These are phyloP conservation scores for Haemorhous mexicanus DNA, from an alignment of 2,113 vertebrate genomes.

Conservation along the genomic window DNA sequence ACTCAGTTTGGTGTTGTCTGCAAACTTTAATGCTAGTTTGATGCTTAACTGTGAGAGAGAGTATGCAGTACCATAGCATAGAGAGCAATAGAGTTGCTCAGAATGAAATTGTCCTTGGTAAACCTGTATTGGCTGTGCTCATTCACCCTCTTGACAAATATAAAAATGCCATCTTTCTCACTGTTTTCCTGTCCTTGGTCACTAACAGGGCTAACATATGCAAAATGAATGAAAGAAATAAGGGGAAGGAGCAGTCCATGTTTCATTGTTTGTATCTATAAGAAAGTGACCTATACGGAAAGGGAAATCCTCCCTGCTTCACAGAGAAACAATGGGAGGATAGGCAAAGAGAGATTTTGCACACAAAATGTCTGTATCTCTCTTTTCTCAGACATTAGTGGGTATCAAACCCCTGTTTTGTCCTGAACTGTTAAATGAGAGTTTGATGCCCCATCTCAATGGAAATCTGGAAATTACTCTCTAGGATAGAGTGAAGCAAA, in stretches of 20 bases:
- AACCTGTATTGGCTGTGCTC: neutral
- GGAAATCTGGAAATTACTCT: neutral
- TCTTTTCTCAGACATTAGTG: neutral
- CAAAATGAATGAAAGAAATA: neutral
- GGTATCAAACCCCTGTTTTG: neutral
- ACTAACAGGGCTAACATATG: neutral
- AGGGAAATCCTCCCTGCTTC: neutral
- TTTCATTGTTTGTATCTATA: neutral
- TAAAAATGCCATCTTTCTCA: neutral
- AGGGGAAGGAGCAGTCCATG: neutral
- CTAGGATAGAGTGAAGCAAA: neutral
- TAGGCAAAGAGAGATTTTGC: neutral
- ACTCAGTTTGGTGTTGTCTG: neutral
- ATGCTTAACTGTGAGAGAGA: neutral
- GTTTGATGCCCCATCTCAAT: neutral
- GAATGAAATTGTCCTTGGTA: neutral
- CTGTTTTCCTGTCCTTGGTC: neutral
- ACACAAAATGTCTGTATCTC: neutral
- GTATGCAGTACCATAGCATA: neutral
- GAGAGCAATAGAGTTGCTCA: neutral
- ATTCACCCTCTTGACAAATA: neutral
- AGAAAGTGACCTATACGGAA: neutral
- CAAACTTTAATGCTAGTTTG: neutral
- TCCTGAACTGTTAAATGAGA: neutral
- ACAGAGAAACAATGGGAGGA: neutral